phyloP scores from a whole-genome alignment of 1,140 invertebrate genomes.

The Bilobella aurantiaca region DNA sequence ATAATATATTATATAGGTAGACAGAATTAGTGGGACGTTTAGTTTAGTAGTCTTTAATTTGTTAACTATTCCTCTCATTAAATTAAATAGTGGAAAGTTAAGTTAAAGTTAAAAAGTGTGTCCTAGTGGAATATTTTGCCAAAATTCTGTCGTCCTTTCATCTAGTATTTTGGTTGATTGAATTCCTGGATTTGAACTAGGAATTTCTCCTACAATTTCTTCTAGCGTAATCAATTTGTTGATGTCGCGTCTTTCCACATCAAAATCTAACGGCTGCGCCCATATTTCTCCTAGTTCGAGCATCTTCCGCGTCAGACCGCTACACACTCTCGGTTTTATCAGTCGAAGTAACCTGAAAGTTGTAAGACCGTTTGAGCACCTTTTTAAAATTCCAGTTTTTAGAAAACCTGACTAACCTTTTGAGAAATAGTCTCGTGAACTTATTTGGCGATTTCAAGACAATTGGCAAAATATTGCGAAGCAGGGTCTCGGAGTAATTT shows the following conservation, averaged over 20 bases:
- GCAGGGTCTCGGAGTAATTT: background rate
- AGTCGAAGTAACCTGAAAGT: background rate
- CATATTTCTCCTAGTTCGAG: background rate
- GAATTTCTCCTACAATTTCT: slow-evolving; percentile 2
- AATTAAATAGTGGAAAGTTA: no score
- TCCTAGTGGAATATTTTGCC: slow-evolving; percentile 15
- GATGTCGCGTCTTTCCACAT: background rate
- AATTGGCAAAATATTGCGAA: slow-evolving; percentile 8
- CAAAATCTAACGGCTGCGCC: background rate
- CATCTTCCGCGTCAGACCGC: background rate
- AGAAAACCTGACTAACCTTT: no score
- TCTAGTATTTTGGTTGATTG: background rate
- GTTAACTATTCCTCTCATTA: no score
- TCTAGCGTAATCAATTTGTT: background rate
- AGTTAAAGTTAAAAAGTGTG: no score
- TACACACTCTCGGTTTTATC: background rate
- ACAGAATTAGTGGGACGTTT: no score
- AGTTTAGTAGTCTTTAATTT: no score
- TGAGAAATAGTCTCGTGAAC: slow-evolving; percentile 6
- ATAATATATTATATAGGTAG: no score
- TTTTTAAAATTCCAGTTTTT: no score
- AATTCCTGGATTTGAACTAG: no score
- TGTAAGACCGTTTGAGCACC: background rate
- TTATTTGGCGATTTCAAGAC: slow-evolving; percentile 13
- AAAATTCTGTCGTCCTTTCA: slow-evolving; percentile 8